A percentile compares a stretch with the other conserved stretches of the same genome.
phyloP scores from a whole-genome alignment of 2,113 vertebrate genomes.

The Tachysurus fulvidraco region DNA sequence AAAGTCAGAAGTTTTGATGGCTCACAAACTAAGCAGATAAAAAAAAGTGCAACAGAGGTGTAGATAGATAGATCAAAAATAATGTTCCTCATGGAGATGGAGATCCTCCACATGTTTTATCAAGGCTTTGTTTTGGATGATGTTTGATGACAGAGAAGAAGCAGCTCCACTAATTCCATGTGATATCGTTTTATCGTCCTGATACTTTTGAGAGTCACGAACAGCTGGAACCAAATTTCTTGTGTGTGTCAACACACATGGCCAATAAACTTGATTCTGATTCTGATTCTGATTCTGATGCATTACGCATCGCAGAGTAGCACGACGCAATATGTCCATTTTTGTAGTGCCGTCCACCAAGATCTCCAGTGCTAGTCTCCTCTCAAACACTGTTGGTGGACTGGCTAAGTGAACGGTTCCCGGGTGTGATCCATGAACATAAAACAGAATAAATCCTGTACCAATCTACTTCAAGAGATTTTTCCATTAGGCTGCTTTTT shows the following conservation, averaged over 20 bases:
- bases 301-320: not conserved
- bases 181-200: not conserved
- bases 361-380: not conserved
- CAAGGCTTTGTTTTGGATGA: not conserved
- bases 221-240: no score
- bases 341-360: not conserved
- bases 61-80: not conserved
- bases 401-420: not conserved
- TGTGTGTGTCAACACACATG: no score
- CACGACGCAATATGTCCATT: not conserved
- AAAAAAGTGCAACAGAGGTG: not conserved
- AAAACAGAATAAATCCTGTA: not conserved
- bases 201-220: no score
- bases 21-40: not conserved
- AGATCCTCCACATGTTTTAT: not conserved
- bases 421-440: not conserved
- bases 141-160: not conserved
- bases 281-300: not conserved
- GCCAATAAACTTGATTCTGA: no score
- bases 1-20: not conserved
- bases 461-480: not conserved
- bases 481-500: not conserved
- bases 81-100: no score
- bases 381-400: not conserved
- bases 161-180: not conserved